These are phyloP conservation scores for Euplagia quadripunctaria DNA, from an alignment of 2,888 invertebrate genomes.

Conservation along the genomic window DNA sequence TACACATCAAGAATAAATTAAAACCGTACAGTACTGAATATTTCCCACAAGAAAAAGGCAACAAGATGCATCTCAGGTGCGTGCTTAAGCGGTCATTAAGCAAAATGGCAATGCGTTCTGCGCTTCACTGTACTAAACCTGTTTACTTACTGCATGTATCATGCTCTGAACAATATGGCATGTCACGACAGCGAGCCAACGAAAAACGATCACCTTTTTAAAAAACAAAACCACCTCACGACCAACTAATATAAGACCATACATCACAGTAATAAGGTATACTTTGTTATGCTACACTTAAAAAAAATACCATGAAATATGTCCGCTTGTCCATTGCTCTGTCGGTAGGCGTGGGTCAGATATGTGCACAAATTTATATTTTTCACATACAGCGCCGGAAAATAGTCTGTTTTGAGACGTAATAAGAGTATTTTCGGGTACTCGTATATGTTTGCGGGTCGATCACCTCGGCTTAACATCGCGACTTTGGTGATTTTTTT, in stretches of 20 bases:
- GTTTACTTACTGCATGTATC: conserved; percentile 82
- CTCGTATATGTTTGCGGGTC: conserved; percentile 60
- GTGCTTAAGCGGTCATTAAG: conserved; percentile 72
- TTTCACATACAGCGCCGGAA: conserved; percentile 62
- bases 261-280: conserved; percentile 62
- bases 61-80: conserved; percentile 50
- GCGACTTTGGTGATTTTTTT: conserved; percentile 69
- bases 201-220: conserved; percentile 76
- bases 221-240: conserved; percentile 55
- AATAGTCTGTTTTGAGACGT: conserved; percentile 63
- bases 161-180: conserved; percentile 83
- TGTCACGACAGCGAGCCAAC: conserved; percentile 80
- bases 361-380: conserved; percentile 69
- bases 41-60: conserved; percentile 67
- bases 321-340: conserved; percentile 77
- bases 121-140: conserved; percentile 77
- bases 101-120: conserved; percentile 73
- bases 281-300: conserved; percentile 54
- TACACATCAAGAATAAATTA: conserved; percentile 27
- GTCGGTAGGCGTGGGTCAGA: conserved; percentile 84
- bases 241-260: conserved; percentile 62
- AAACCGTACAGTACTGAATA: conserved; percentile 38
- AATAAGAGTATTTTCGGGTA: conserved; percentile 61
- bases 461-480: conserved; percentile 70
- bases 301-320: conserved; percentile 80